These are phyloP conservation scores for Odontocerum albicorne DNA, from an alignment of 2,888 invertebrate species.

Conservation along the genomic window DNA sequence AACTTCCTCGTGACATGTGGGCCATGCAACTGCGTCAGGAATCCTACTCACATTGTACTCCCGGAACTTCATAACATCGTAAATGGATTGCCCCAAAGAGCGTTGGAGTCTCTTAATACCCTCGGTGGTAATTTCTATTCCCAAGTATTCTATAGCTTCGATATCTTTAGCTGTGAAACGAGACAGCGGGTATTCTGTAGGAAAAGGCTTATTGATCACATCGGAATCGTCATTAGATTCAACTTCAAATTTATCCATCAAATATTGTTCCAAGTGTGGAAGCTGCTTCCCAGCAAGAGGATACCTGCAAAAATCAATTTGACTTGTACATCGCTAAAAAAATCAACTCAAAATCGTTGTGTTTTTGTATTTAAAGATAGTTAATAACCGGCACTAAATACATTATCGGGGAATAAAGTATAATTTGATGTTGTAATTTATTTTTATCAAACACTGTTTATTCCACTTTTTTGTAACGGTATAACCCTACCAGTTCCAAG, in stretches of 20 bases:
- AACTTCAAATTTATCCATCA: conserved; percentile 69
- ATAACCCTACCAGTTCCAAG: too few species aligned
- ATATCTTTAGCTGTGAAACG: conserved; percentile 55
- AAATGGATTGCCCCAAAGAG: conserved; percentile 90
- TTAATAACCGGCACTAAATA: too few species aligned
- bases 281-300: conserved; percentile 71
- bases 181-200: conserved; percentile 46
- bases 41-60: conserved; percentile 77
- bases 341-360: too few species aligned
- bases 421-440: too few species aligned
- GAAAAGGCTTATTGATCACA: neutral
- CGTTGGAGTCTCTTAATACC: conserved; percentile 78
- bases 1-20: conserved; percentile 83
- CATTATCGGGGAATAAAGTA: too few species aligned
- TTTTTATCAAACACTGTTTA: too few species aligned
- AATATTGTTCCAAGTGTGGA: conserved; percentile 83
- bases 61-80: conserved; percentile 81
- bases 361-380: too few species aligned
- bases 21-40: conserved; percentile 95
- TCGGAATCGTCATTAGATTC: neutral
- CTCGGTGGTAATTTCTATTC: conserved; percentile 61
- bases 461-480: too few species aligned
- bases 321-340: too few species aligned
- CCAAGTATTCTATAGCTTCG: conserved; percentile 50
- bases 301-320: conserved; percentile 76